Evolutionary conservation across 2,888 invertebrate genomes (phyloP).

Genomic region (Drosophila mulleri): DNA sequence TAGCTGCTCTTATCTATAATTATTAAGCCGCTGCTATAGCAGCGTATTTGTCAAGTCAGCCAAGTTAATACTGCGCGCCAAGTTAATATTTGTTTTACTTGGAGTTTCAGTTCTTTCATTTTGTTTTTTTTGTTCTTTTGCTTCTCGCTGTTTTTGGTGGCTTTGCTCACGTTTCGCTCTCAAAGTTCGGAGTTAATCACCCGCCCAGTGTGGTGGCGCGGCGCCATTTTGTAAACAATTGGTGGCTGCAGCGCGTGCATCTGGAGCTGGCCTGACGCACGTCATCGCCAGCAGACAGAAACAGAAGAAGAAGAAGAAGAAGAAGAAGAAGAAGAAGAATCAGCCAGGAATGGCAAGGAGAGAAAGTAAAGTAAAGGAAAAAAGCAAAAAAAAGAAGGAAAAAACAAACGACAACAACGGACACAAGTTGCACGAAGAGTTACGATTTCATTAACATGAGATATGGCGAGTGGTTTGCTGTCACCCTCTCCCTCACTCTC

Average conservation of each 20-base stretch:
- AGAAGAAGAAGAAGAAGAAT: rapidly evolving
- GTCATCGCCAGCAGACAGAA: slow-evolving; percentile 26
- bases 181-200: slow-evolving; percentile 28
- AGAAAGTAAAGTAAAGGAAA: slow-evolving; percentile 24
- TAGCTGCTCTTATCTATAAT: neutral
- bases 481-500: neutral
- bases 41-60: neutral
- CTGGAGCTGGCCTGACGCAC: slow-evolving; percentile 35
- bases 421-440: slow-evolving; percentile 75
- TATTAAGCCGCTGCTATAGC: neutral
- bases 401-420: slow-evolving; percentile 52
- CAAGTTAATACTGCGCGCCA: neutral
- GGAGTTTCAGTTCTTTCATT: neutral
- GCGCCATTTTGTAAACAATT: slow-evolving; percentile 36
- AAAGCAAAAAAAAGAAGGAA: slow-evolving; percentile 59
- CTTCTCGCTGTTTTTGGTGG: neutral
- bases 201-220: neutral
- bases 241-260: slow-evolving; percentile 29
- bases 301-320: neutral
- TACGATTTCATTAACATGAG: slow-evolving; percentile 82
- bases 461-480: slow-evolving; percentile 71
- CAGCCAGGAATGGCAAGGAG: neutral
- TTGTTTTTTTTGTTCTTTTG: no score
- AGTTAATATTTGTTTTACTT: slow-evolving; percentile 7
- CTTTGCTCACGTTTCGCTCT: slow-evolving; percentile 15